These are phyloP conservation scores for Romanomermis culicivorax DNA, from an alignment of 2,888 invertebrate species.

Conservation along the genomic window DNA sequence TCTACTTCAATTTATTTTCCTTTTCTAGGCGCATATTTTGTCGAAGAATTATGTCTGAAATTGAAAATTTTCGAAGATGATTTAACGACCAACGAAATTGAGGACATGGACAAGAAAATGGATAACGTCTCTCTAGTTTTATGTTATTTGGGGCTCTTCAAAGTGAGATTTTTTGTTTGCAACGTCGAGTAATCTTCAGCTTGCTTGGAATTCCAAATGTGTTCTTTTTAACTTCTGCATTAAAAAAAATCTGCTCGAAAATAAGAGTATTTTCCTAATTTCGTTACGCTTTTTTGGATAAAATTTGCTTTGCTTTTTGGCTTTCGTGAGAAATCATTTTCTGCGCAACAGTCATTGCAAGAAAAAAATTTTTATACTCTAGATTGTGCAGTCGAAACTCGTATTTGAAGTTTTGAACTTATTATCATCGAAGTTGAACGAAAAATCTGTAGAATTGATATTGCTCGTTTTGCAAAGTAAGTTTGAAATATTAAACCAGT, in stretches of 20 bases:
- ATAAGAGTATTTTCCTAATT: too few relatives aligned
- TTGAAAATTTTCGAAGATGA: conserved; percentile 17
- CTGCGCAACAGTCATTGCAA: too few relatives aligned
- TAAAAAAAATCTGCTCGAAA: too few relatives aligned
- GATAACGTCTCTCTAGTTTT: neutral
- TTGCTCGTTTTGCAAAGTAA: conserved; percentile 47
- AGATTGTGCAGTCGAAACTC: neutral
- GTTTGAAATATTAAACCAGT: conserved; percentile 3
- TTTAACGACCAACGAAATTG: conserved; percentile 18
- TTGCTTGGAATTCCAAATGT: too few relatives aligned
- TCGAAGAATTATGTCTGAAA: conserved; percentile 44
- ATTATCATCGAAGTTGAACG: neutral
- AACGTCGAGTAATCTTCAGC: too few relatives aligned
- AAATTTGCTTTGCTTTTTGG: too few relatives aligned
- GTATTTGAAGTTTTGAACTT: neutral
- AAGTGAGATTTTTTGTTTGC: too few relatives aligned
- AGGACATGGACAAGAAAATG: neutral
- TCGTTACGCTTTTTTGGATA: too few relatives aligned
- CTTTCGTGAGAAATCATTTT: too few relatives aligned
- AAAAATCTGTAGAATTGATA: conserved; percentile 49
- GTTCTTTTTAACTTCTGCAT: too few relatives aligned
- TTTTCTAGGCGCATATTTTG: conserved; percentile 41
- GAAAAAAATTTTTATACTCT: neutral
- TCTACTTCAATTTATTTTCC: conserved; percentile 4
- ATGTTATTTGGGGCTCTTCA: neutral